Evolutionary conservation across 1,140 invertebrate species (phyloP), one percentile per base, ranked within the genome.

Genomic region (Pogonus chalceus): DNA sequence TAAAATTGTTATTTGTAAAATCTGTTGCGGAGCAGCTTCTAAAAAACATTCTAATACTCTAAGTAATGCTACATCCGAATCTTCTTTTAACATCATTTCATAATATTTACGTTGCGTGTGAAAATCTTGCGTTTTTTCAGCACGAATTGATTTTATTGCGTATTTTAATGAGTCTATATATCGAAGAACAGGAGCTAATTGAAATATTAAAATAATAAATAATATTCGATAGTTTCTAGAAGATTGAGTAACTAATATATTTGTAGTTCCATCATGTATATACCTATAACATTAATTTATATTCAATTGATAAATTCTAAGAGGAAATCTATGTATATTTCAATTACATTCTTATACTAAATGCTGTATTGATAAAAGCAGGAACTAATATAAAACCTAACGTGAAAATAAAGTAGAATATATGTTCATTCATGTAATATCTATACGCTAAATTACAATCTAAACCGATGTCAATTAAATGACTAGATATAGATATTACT

Each of bases 31-130:
- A 0, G 89, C 90, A 14, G 88, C 82, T 74, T 96, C 91, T 55
- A 94, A 76, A 68, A 92, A 95, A 66, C 87, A 90, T 72, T 96
- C 91, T 67, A 94, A 85, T 49, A 94, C 82, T 61, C 90, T 73
- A 50, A 96, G 72, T 53, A 95, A 71, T 10, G 87, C 85, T 1
- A 88, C 85, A 74, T 92, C 88, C 20, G 86, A 81, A 68, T 92
- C 88, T 69, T 91, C 88, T 59, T 85, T 85, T 12, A 88, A 70
- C 86, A 90, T 90, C 52, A 84, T 72, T 23, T 79, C 72, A 60
- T 87, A 90, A 71, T 85, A 88, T 61, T 71, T 70, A 39, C 69
- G 58, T 59, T 73, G 70, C 35, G 66, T 66, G 26, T 67, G 66
- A 18, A 61, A 50, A 57, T 71, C 65, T 35, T 64, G 62, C 2